Percentiles rank a stretch among this genome's conserved stretches.
Evolutionary conservation across 1,140 invertebrate genomes (phyloP).

Genomic region (Lethrus apterus): DNA sequence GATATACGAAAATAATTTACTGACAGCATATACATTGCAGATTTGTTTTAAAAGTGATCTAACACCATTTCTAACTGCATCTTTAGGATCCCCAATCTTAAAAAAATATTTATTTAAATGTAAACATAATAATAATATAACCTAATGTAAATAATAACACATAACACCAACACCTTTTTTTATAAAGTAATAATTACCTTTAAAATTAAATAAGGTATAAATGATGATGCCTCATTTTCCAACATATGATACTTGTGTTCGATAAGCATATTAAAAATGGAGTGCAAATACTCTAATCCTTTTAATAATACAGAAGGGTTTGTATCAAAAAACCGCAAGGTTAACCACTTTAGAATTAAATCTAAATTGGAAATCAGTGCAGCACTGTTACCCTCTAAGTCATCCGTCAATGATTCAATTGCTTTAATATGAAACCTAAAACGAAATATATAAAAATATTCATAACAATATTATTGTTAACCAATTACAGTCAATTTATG

Average conservation of each 20-base stretch:
- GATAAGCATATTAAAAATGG: slow-evolving; percentile 73
- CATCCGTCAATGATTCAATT: slow-evolving; percentile 82
- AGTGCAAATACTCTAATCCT: slow-evolving; percentile 84
- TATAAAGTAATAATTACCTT: slow-evolving; percentile 29
- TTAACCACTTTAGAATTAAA: slow-evolving; percentile 93
- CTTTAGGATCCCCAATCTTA: slow-evolving; percentile 92
- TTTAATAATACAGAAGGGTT: slow-evolving; percentile 95
- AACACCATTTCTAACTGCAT: slow-evolving; percentile 83
- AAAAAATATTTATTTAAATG: no score
- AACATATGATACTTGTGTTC: slow-evolving; percentile 77
- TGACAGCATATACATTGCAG: slow-evolving; percentile 77
- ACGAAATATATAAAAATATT: slow-evolving; percentile 1
- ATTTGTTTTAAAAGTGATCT: slow-evolving; percentile 80
- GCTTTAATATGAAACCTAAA: slow-evolving; percentile 89
- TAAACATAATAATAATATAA: neutral
- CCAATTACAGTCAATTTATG: no score
- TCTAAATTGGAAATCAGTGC: slow-evolving; percentile 88
- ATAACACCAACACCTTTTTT: no score
- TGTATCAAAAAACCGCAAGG: slow-evolving; percentile 93
- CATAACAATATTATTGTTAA: no score
- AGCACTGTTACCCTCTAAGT: slow-evolving; percentile 65
- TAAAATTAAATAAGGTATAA: slow-evolving; percentile 72
- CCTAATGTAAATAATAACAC: no score
- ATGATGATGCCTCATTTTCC: slow-evolving; percentile 86
- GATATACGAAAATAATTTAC: slow-evolving; percentile 80